Percentiles rank a stretch among this genome's conserved stretches.
Evolutionary conservation across 1,140 invertebrate species (phyloP).

Genomic region (Elysia chlorotica): DNA sequence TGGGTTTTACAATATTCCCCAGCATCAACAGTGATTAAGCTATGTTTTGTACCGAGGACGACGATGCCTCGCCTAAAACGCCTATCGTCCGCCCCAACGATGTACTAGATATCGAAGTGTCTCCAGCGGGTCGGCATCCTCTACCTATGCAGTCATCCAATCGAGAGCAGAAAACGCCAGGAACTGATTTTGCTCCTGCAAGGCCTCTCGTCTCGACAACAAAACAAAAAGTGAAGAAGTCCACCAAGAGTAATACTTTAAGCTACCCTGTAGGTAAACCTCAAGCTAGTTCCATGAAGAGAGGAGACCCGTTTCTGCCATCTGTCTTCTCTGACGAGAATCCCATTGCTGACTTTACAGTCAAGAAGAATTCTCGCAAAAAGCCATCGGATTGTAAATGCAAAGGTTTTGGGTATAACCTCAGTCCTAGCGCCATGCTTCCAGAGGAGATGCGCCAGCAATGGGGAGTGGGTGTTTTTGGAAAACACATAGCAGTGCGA

Average conservation of each 20-base stretch:
- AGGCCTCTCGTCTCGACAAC: not conserved
- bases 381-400: constrained; percentile 23
- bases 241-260: not conserved
- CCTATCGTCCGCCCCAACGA: constrained; percentile 15
- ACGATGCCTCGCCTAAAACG: constrained; percentile 8
- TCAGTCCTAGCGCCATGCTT: constrained; percentile 16
- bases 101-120: constrained; percentile 15
- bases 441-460: constrained; percentile 23
- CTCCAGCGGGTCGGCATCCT: not conserved
- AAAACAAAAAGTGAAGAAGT: not conserved
- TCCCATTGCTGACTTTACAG: constrained; percentile 17
- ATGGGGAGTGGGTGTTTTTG: constrained; percentile 20
- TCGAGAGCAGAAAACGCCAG: too few species aligned
- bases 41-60: constrained; percentile 17
- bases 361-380: constrained; percentile 14
- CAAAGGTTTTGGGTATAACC: constrained; percentile 21
- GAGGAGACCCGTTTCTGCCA: constrained; percentile 20
- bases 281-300: constrained; percentile 5
- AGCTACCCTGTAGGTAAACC: not conserved
- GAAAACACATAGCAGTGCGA: constrained; percentile 4
- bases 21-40: too few species aligned
- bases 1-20: too few species aligned
- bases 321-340: constrained; percentile 21
- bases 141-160: not conserved
- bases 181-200: not conserved